A percentile compares a stretch with the other conserved stretches of the same genome.
Evolutionary conservation across 2,888 invertebrate species (phyloP).

Genomic region (Sminthurinus aureus): DNA sequence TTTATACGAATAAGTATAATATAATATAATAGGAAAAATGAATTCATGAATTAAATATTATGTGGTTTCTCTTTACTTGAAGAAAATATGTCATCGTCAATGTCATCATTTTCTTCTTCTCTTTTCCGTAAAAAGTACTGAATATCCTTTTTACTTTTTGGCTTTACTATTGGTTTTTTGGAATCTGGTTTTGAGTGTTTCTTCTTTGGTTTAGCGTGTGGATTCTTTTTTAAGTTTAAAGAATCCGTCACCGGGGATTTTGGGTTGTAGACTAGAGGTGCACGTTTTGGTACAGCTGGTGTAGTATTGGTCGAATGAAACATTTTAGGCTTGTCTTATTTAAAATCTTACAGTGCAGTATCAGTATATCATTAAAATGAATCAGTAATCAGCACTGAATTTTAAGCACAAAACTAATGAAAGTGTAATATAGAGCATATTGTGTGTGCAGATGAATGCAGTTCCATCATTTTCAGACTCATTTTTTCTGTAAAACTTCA

Average conservation of each 20-base stretch:
- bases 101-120: slow-evolving; percentile 16
- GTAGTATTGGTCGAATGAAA: background rate
- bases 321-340: background rate
- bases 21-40: background rate
- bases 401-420: no score
- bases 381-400: no score
- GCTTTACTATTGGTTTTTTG: background rate
- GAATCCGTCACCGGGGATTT: background rate
- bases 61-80: background rate
- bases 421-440: no score
- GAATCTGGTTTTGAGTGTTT: background rate
- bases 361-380: no score
- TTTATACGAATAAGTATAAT: no score
- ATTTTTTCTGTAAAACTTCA: no score
- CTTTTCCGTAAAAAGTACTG: slow-evolving; percentile 4
- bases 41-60: background rate
- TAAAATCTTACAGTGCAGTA: no score
- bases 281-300: background rate
- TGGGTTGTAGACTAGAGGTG: background rate
- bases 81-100: background rate
- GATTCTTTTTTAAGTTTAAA: background rate
- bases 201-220: background rate
- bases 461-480: no score
- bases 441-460: no score
- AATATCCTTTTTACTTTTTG: background rate